Base-by-base conservation (phyloP, 2,888 invertebrate genomes). In the Gymnocheta viridis region DNA sequence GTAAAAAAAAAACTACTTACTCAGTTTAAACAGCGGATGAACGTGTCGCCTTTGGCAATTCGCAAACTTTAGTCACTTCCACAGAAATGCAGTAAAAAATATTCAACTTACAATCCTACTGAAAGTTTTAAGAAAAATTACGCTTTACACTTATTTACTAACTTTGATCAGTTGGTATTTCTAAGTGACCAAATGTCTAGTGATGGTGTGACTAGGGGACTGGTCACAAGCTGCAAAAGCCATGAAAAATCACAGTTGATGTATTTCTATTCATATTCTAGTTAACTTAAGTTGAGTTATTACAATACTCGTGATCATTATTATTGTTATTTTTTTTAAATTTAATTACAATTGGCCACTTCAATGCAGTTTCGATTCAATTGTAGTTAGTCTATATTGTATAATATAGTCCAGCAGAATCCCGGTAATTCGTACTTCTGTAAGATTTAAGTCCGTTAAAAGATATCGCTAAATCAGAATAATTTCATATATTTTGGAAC, bases 1-100 rank as follows among this genome's bases (percentile, higher is more conserved):
- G 6, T 19, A 56, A 56, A 35, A 19, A 38, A 38, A 49, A 22
- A 69, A 56, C 12, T 51, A 41, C 41, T 29, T 54, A 41, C 62
- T 70, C 38, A 19, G 51, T 76, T 54, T 49, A 66, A 80, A 66
- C 86, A 85, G 84, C 84, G 85, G 83, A 86, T 81, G 85, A 86
- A 86, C 86, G 85, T 86, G 86, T 86, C 86, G 86, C 86, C 85
- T 78, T 60, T 66, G 77, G 86, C 86, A 82, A 58, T 76, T 60
- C 60, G 44, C 54, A 56, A 72, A 80, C 73, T 54, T 41, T 54
- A 41, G 74, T 58, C 64, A 85, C 80, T 86, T 86, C 82, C 74
- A 84, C 81, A 86, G 78, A 85, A 86, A 76, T 78, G 41, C 38
- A 22, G 32, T 66, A 76, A 56, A 70, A 47, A 56, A 35, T 10